phyloP scores from a whole-genome alignment of 2,888 invertebrate species.

The Drosophila emarginata region DNA sequence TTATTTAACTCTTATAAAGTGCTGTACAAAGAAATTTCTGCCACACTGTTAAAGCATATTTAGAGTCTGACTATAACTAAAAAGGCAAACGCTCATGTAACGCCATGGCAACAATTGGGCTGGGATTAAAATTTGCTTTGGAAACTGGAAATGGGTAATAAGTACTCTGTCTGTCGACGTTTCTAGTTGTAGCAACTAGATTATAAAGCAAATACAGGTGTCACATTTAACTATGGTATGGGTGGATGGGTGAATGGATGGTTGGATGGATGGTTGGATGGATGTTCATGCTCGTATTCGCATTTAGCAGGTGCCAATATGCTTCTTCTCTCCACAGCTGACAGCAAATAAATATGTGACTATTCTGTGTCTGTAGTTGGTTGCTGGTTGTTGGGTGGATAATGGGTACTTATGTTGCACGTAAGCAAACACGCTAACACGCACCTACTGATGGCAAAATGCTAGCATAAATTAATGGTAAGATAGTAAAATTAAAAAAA shows the following conservation, averaged over 20 bases:
- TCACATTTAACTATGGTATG: background rate
- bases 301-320: slow-evolving; percentile 1
- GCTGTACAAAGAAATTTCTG: background rate
- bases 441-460: background rate
- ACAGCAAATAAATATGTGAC: slow-evolving; percentile 9
- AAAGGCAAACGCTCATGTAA: background rate
- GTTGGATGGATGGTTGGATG: background rate
- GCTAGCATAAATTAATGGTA: slow-evolving; percentile 11
- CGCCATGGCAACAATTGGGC: slow-evolving; percentile 2
- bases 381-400: background rate
- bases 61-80: slow-evolving; percentile 4
- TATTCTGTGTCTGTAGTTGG: background rate
- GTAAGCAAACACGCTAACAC: slow-evolving; percentile 1
- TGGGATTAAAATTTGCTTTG: background rate
- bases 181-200: background rate
- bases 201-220: background rate
- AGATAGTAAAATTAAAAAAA: background rate
- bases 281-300: too few relatives aligned
- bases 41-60: background rate
- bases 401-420: background rate
- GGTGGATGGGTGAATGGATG: background rate
- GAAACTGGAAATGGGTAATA: background rate
- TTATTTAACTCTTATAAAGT: background rate
- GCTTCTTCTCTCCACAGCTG: background rate
- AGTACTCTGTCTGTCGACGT: background rate